phyloP scores from a whole-genome alignment of 1,140 invertebrate species.

The Eupristina koningsbergeri region DNA sequence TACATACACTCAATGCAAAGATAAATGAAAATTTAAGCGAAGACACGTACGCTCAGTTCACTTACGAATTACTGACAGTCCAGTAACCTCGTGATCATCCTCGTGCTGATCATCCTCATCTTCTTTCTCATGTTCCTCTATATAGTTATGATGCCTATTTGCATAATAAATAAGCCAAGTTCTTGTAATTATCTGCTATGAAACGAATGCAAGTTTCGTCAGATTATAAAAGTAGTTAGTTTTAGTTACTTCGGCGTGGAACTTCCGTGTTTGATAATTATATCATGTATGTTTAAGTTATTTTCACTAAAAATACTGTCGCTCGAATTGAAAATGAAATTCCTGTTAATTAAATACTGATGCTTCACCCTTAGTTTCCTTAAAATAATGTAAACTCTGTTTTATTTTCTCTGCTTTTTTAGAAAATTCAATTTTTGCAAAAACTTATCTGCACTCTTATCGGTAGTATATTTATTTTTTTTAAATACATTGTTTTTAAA shows the following conservation, averaged over 20 bases:
- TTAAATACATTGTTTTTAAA: too few species aligned
- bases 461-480: too few species aligned
- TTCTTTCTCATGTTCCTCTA: background rate
- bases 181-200: background rate
- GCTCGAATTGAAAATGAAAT: background rate
- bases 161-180: conserved; percentile 10
- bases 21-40: background rate
- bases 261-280: background rate
- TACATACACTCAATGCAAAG: background rate
- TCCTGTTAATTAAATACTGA: background rate
- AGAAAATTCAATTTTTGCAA: background rate
- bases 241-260: background rate
- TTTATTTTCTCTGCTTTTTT: background rate
- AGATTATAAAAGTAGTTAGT: background rate
- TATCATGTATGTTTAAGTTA: background rate
- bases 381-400: background rate
- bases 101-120: background rate
- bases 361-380: background rate
- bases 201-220: background rate
- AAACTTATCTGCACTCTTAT: too few species aligned
- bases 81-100: background rate
- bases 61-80: background rate
- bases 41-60: background rate
- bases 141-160: background rate
- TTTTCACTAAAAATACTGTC: conserved; percentile 1